Evolutionary conservation across 2,888 invertebrate species (phyloP), one percentile per base, ranked within the genome.

Genomic region (Masnerella sp.): DNA sequence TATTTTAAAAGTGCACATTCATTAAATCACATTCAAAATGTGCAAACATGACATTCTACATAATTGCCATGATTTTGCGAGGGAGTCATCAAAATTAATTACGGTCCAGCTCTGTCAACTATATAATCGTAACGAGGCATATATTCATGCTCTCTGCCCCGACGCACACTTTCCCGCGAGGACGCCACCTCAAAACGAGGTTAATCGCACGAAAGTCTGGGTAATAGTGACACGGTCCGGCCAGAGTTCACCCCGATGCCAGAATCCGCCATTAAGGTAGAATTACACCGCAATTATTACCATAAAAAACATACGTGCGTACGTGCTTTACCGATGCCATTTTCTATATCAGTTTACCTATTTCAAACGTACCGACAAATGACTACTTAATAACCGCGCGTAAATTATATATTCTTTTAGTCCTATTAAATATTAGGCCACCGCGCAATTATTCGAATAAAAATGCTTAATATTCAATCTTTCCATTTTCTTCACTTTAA

Each of bases 131-230:
- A 68, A 74, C 64, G 64, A 74, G 70, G 30, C n/a, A 32, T 47
- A 47, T 59, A 62, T 65, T 70, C 67, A 15, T 74, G 76, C 75
- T 78, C 73, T 72, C 78, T 81, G 82, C 79, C 78, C 82, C 78
- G 75, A 54, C 61, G 72, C 74, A 70, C 65, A 65, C 64, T 67
- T 73, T 68, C 64, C 52, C 76, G 71, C 83, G 82, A 82, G 83
- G 82, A 82, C 83, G 76, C 72, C 79, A 83, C 81, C 80, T 79
- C 77, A 78, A 77, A 82, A 83, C 74, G 78, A 82, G 83, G 83
- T 83, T 83, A 83, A 83, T 82, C 79, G 80, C 75, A 70, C 61
- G 74, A 79, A 77, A 79, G 78, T 74, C 70, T 59, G 5, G 20
- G 49, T 18, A 38, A 59, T 34, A 59, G 61, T 56, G 54, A 61